A percentile compares a stretch with the other conserved stretches of the same genome.
Conservation (phyloP, 1,140 invertebrate genomes). For the Caenorhabditis briggsae region DNA sequence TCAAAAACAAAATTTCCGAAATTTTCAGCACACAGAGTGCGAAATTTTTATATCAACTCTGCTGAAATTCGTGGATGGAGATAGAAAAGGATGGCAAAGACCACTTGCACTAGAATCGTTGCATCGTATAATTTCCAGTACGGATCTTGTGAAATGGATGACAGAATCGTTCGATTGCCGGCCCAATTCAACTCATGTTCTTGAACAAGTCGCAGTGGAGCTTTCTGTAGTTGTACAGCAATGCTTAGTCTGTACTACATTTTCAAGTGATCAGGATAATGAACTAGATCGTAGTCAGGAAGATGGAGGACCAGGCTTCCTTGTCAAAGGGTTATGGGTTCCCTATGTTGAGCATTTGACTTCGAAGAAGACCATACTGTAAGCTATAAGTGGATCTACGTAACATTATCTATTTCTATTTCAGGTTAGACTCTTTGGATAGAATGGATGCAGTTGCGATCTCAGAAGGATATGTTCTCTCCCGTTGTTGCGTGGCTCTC, state of each 20-base stretch:
- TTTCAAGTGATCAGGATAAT: conserved; percentile 50
- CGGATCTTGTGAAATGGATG: conserved; percentile 84
- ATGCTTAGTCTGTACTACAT: conserved; percentile 10
- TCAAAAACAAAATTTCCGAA: not conserved
- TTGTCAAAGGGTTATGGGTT: conserved; percentile 54
- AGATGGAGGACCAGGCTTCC: conserved; percentile 58
- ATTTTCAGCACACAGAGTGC: conserved; percentile 90
- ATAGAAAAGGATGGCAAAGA: conserved; percentile 95
- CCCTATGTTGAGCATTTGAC: conserved; percentile 58
- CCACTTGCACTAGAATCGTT: conserved; percentile 93
- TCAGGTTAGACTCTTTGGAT: conserved; percentile 60
- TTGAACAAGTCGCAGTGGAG: conserved; percentile 18
- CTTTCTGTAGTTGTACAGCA: conserved; percentile 23
- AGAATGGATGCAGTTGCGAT: conserved; percentile 50
- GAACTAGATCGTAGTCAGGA: conserved; percentile 52
- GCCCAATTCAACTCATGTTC: conserved; percentile 26
- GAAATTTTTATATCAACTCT: conserved; percentile 97
- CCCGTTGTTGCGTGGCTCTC: conserved; percentile 47
- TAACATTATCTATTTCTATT: not conserved
- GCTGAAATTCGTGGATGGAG: conserved; percentile 95
- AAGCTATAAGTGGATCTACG: not conserved
- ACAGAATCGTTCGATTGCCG: conserved; percentile 40
- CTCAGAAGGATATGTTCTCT: conserved; percentile 59
- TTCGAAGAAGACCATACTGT: conserved; percentile 55
- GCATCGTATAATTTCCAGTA: conserved; percentile 91